phyloP scores from a whole-genome alignment of 2,797 vertebrate species.

The Aulostomus chinensis region DNA sequence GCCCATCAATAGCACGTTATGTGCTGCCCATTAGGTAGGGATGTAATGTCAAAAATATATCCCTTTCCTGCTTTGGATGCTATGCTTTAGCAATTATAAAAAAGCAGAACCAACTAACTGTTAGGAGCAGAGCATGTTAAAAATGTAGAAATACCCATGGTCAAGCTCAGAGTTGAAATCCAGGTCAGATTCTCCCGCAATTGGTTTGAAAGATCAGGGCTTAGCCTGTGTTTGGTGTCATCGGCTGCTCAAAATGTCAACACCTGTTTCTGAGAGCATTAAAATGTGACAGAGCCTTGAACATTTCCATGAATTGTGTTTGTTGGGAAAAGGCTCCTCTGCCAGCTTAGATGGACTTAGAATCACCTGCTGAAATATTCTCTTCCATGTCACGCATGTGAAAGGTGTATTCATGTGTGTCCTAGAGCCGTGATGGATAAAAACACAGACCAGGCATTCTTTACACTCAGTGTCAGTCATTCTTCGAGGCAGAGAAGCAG shows the following conservation, averaged over 20 bases:
- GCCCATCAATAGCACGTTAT: too few relatives aligned
- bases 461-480: constrained; percentile 64
- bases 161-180: constrained; percentile 51
- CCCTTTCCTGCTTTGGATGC: too few relatives aligned
- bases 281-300: constrained; percentile 19
- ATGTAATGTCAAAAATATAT: too few relatives aligned
- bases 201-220: constrained; percentile 50
- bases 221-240: constrained; percentile 24
- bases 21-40: too few relatives aligned
- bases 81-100: too few relatives aligned
- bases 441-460: constrained; percentile 47
- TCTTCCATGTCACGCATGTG: constrained; percentile 38
- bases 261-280: constrained; percentile 35
- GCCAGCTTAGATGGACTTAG: constrained; percentile 24
- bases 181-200: constrained; percentile 37
- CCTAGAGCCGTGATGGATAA: constrained; percentile 46
- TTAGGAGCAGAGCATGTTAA: too few relatives aligned
- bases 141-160: constrained; percentile 34
- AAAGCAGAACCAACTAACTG: too few relatives aligned
- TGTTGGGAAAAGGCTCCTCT: constrained; percentile 29
- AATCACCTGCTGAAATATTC: constrained; percentile 54
- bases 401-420: constrained; percentile 56
- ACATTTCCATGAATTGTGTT: constrained; percentile 35
- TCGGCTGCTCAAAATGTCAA: constrained; percentile 40
- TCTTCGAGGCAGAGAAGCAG: constrained; percentile 53